Conservation (phyloP, 2,888 invertebrate species). For the Ypsolopha scabrella region DNA sequence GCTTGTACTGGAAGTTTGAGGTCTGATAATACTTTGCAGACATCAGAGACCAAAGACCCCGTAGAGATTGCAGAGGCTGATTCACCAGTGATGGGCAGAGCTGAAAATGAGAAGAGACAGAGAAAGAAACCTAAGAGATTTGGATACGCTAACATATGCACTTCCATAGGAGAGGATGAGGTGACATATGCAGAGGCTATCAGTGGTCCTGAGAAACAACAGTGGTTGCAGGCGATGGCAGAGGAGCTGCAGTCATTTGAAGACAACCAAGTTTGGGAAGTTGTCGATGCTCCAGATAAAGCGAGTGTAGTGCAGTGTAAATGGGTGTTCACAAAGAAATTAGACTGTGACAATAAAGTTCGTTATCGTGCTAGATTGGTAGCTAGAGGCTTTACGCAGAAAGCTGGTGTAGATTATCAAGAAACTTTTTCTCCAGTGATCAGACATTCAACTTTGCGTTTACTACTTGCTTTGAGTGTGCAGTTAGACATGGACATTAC, state of each 20-base stretch:
- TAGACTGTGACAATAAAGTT: conserved; percentile 2
- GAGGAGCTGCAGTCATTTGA: conserved; percentile 12
- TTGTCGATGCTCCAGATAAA: conserved; percentile 7
- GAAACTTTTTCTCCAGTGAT: conserved; percentile 1
- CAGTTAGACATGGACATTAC: background rate
- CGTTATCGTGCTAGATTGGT: conserved; percentile 3
- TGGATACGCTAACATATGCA: conserved; percentile 8
- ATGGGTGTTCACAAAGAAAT: conserved; percentile 5
- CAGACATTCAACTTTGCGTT: conserved; percentile 1
- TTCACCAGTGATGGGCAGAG: no score
- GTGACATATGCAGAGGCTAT: conserved; percentile 9
- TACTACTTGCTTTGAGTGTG: conserved; percentile 2
- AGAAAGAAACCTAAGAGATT: conserved; percentile 8
- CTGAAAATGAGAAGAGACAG: background rate
- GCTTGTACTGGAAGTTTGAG: background rate
- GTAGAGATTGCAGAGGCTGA: no score
- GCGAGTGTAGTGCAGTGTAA: conserved; percentile 5
- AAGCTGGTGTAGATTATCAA: no score
- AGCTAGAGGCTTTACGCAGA: conserved; percentile 1
- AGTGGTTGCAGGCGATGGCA: conserved; percentile 10
- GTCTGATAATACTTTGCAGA: background rate
- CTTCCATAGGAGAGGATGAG: background rate
- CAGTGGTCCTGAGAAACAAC: conserved; percentile 8
- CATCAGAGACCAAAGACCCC: background rate
- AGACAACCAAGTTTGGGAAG: conserved; percentile 10